Percentiles rank a stretch among this genome's conserved stretches.
Evolutionary conservation across 2,113 vertebrate species (phyloP).

Genomic region (Albula goreensis): DNA sequence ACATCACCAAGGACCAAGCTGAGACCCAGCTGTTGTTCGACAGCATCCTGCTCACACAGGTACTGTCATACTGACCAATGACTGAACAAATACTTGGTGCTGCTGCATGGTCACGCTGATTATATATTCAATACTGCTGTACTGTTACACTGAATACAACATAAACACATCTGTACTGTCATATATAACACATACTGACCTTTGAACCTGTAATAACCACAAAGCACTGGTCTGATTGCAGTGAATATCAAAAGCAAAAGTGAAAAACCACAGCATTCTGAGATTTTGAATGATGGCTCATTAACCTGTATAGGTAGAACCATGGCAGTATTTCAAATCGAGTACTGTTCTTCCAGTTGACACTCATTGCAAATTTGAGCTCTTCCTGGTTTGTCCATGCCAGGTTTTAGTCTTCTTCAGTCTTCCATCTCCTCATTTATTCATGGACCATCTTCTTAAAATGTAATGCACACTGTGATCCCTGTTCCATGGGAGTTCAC

Average conservation of each 20-base stretch:
- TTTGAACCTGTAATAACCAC: not conserved
- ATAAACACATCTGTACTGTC: not conserved
- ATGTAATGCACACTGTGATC: not conserved
- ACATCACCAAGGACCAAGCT: slow-evolving; percentile 83
- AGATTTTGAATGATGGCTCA: not conserved
- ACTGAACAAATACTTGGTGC: not conserved
- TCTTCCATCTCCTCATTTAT: not conserved
- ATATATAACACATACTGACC: not conserved
- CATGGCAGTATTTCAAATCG: not conserved
- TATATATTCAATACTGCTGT: not conserved
- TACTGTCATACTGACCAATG: slow-evolving; percentile 38
- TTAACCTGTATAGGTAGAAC: no score
- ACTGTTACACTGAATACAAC: not conserved
- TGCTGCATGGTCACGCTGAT: not conserved
- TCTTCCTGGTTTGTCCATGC: not conserved
- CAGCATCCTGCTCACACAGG: slow-evolving; percentile 83
- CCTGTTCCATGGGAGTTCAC: not conserved
- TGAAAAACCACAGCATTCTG: not conserved
- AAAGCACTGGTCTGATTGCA: not conserved
- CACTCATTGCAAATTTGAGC: not conserved
- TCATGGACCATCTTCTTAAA: not conserved
- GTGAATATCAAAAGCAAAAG: not conserved
- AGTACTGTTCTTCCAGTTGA: not conserved
- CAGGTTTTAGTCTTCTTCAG: not conserved
- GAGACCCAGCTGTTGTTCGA: slow-evolving; percentile 83